Evolutionary conservation across 2,888 invertebrate genomes (phyloP).

Genomic region (Coremacera marginata): DNA sequence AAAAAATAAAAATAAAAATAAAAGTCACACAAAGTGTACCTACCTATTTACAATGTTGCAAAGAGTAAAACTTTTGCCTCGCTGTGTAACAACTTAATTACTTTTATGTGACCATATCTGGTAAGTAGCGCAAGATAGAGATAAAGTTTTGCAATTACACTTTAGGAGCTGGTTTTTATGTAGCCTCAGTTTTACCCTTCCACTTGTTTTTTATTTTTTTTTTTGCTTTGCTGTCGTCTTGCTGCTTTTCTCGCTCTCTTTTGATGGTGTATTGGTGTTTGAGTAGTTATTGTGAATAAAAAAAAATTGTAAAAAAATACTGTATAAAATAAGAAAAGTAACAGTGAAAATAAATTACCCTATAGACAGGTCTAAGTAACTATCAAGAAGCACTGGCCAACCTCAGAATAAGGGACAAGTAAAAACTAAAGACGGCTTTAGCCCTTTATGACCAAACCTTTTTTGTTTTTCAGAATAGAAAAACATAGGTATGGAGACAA

Average conservation of each 20-base stretch:
- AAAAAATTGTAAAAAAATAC: neutral
- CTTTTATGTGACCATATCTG: conserved; percentile 34
- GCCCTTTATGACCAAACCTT: no score
- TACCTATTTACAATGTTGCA: neutral
- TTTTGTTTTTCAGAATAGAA: no score
- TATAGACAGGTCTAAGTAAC: neutral
- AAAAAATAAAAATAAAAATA: neutral
- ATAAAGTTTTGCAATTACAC: conserved; percentile 34
- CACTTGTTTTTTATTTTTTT: no score
- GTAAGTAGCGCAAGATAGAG: conserved; percentile 22
- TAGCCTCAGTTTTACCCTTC: conserved; percentile 7
- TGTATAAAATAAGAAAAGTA: neutral
- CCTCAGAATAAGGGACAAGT: no score
- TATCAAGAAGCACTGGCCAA: no score
- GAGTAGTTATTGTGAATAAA: neutral
- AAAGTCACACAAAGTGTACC: neutral
- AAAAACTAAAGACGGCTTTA: no score
- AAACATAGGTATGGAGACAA: no score
- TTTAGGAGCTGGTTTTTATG: conserved; percentile 20
- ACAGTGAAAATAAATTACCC: neutral
- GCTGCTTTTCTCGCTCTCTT: neutral
- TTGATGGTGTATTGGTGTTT: neutral
- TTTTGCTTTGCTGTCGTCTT: neutral
- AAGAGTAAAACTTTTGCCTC: neutral
- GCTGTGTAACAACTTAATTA: conserved; percentile 25